Base-by-base conservation (phyloP, 2,113 vertebrate species). In the Sorex fumeus region DNA sequence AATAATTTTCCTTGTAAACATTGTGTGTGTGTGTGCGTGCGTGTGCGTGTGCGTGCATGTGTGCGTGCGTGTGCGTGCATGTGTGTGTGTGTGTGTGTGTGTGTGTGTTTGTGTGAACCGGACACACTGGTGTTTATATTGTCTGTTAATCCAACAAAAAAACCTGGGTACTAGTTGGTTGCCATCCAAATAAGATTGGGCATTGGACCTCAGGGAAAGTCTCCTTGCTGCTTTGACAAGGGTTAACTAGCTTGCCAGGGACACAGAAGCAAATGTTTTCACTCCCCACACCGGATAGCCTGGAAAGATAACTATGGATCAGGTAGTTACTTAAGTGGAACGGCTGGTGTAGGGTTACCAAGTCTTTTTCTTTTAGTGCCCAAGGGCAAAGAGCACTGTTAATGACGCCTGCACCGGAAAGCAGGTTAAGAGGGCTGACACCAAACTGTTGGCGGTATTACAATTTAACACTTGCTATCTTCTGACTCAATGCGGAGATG, bases 361-460 rank as follows among this genome's bases (percentile, higher is more conserved):
- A 36, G 74, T 93, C 93, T 88, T 96, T 91, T 95, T 91, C 92
- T 93, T 96, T 96, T 90, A 93, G 95, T 87, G 91, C 94, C 84
- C 64, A 64, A 88, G 96, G 96, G 91, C 96, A 97, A 96, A 95
- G 96, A 97, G 95, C 95, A 96, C 60, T 74, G 95, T 93, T 95
- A 96, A 95, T 69, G 84, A 94, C 47, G 95, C 94, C 96, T 88
- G 66, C 90, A 69, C 78, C 95, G 97, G 97, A 97, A 97, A 94
- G 95, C 95, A 91, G 95, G 95, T 94, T 93, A 96, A 90, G 40
- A 95, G 45, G 94, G 91, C 92, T 97, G 97, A 97, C 94, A 89
- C 18, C 12, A 12, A 88, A 75, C 93, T 82, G 96, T 64, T 36
- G 85, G 84, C 19, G 32, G 72, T 40, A 23, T 66, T n/a, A 45